phyloP scores from a whole-genome alignment of 1,140 invertebrate genomes.

The Sitophilus oryzae region DNA sequence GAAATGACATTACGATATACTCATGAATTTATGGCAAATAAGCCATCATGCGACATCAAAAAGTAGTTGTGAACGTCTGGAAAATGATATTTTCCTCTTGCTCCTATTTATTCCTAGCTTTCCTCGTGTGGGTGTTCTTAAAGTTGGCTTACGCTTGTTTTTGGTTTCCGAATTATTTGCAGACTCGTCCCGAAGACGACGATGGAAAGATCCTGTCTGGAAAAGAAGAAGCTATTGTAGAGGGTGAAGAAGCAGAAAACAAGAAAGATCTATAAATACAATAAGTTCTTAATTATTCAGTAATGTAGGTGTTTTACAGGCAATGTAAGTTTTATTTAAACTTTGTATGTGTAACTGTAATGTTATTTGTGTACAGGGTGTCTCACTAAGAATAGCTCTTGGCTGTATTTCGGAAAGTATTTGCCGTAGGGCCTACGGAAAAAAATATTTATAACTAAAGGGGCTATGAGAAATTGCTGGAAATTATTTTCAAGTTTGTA shows the following conservation, averaged over 20 bases:
- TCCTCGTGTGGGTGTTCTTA: conserved; percentile 50
- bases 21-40: conserved; percentile 23
- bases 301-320: too few relatives aligned
- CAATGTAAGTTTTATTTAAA: too few relatives aligned
- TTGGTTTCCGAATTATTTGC: conserved; percentile 53
- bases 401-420: too few relatives aligned
- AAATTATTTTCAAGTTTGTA: too few relatives aligned
- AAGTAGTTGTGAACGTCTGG: conserved; percentile 49
- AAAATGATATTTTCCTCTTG: conserved; percentile 49
- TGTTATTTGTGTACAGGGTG: too few relatives aligned
- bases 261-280: conserved; percentile 15
- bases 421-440: too few relatives aligned
- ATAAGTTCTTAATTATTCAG: too few relatives aligned
- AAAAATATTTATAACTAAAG: too few relatives aligned
- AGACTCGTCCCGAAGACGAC: conserved; percentile 43
- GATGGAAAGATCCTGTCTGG: conserved; percentile 11
- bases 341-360: too few relatives aligned
- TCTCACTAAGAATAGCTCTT: too few relatives aligned
- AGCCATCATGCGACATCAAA: conserved; percentile 44
- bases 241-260: conserved; percentile 31
- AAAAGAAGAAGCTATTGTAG: background rate
- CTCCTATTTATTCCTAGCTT: conserved; percentile 49
- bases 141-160: conserved; percentile 58
- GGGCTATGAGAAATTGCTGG: too few relatives aligned
- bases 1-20: background rate